These are phyloP conservation scores for Strix uralensis DNA, from an alignment of 2,113 vertebrate species.

Conservation along the genomic window DNA sequence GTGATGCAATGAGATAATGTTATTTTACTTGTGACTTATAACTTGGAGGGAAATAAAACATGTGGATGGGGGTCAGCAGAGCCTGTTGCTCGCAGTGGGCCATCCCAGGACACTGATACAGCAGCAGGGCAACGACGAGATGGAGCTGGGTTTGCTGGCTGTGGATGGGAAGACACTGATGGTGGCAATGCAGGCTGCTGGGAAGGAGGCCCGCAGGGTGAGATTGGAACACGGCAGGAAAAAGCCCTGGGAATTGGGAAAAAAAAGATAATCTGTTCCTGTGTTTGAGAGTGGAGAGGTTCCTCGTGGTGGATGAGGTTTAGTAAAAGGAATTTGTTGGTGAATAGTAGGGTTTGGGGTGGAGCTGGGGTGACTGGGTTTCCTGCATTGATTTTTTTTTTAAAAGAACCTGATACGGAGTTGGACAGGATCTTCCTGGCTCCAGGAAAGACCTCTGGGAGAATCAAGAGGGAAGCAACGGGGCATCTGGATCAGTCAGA, in stretches of 20 bases:
- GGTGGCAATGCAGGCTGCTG: neutral
- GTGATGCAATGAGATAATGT: neutral
- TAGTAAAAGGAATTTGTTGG: neutral
- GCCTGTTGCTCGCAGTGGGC: neutral
- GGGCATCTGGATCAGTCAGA: neutral
- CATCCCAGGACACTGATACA: neutral
- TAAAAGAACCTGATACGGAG: neutral
- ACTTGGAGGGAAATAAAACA: neutral
- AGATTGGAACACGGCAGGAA: neutral
- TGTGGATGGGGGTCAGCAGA: neutral
- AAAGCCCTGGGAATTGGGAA: neutral
- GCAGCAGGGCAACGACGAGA: neutral
- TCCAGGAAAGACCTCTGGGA: neutral
- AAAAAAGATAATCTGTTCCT: neutral
- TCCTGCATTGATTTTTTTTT: neutral
- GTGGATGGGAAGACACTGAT: neutral
- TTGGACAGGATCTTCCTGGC: neutral
- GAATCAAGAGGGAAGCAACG: fast-evolving
- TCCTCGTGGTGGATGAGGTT: neutral
- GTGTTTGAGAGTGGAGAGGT: neutral
- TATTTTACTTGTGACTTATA: neutral
- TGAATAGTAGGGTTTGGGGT: neutral
- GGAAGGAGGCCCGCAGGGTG: neutral
- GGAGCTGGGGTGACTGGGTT: neutral
- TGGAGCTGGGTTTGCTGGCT: neutral